Conservation (phyloP, 92 coral and sea anemone species). For the Epizoanthus rinbou region DNA sequence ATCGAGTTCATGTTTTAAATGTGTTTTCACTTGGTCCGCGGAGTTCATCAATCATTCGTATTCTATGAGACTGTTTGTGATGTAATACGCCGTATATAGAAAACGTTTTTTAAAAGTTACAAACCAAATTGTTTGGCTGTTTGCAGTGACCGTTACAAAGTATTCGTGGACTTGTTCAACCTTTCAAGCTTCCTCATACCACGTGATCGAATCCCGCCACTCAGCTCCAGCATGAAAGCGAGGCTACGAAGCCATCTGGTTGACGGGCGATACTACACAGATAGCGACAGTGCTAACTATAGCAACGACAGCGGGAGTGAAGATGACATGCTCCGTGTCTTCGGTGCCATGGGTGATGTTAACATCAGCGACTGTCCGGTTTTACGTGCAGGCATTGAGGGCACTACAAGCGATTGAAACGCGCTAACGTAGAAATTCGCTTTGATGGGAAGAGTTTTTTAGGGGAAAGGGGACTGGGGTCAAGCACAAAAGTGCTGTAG, state of each 20-base stretch:
- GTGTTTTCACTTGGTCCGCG: too few species aligned
- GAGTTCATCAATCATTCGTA: too few species aligned
- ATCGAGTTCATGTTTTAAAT: too few species aligned
- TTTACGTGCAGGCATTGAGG: background rate
- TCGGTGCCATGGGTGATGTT: conserved; percentile 3
- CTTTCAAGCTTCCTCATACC: conserved; percentile 92
- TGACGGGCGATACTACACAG: conserved; percentile 50
- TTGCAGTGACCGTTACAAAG: conserved; percentile 93
- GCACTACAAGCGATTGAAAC: background rate
- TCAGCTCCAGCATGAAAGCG: conserved; percentile 83
- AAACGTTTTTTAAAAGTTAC: too few species aligned
- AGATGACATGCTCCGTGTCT: conserved; percentile 28
- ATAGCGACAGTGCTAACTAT: conserved; percentile 82
- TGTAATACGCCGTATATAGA: too few species aligned
- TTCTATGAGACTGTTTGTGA: too few species aligned
- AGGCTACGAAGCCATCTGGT: conserved; percentile 66
- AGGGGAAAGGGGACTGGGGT: too few species aligned
- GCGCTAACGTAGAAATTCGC: too few species aligned
- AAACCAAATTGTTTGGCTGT: background rate
- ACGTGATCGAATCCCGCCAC: conserved; percentile 82
- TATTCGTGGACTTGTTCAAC: conserved; percentile 89
- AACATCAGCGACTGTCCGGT: background rate
- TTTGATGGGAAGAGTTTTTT: too few species aligned
- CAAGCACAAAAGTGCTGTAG: too few species aligned
- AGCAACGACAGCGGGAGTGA: conserved; percentile 77